Evolutionary conservation across 1,140 invertebrate genomes (phyloP).

Genomic region (Hetaerina americana): DNA sequence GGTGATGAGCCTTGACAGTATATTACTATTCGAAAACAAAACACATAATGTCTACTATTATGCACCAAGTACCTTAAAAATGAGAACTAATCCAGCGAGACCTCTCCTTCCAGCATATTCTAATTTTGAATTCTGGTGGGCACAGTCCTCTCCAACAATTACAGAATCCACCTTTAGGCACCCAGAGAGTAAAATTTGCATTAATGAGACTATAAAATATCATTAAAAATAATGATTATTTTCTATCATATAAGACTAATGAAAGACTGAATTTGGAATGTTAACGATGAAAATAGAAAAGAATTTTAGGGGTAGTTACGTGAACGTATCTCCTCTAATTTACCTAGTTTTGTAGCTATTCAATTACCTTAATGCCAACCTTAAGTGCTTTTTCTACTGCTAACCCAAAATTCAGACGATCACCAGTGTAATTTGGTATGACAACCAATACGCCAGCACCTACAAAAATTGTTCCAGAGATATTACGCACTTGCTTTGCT

Average conservation of each 20-base stretch:
- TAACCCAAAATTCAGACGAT: conserved; percentile 73
- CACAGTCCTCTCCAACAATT: conserved; percentile 54
- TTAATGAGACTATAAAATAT: neutral
- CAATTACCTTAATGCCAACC: conserved; percentile 45
- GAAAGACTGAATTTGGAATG: neutral
- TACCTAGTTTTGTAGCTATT: too few species aligned
- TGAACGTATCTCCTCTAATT: too few species aligned
- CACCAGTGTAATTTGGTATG: conserved; percentile 78
- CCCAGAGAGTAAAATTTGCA: neutral
- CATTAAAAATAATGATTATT: neutral
- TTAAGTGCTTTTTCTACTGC: conserved; percentile 57
- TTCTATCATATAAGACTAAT: neutral
- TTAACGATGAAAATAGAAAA: too few species aligned
- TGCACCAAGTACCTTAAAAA: conserved; percentile 54
- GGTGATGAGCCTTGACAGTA: too few species aligned
- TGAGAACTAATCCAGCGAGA: conserved; percentile 56
- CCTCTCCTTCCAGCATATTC: conserved; percentile 51
- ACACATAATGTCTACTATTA: too few species aligned
- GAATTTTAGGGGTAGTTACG: too few species aligned
- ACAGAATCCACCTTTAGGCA: conserved; percentile 20
- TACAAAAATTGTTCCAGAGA: conserved; percentile 17
- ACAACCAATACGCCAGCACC: conserved; percentile 57
- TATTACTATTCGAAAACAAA: too few species aligned
- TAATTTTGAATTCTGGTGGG: conserved; percentile 29
- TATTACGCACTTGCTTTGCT: neutral